These are phyloP conservation scores for Pammene fasciana DNA, from an alignment of 2,888 invertebrate genomes.

Conservation along the genomic window DNA sequence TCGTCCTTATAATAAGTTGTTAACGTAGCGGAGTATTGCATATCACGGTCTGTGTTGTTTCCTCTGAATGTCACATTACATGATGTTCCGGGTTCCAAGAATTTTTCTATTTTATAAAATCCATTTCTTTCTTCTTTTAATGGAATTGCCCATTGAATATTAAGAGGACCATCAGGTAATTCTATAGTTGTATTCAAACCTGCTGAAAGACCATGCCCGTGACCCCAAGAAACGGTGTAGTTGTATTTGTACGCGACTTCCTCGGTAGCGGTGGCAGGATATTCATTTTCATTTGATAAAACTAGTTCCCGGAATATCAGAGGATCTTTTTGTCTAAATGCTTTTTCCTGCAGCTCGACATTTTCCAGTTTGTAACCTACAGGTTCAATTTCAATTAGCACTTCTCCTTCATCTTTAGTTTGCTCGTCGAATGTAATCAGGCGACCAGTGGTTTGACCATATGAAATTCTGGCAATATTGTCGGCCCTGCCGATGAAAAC, in stretches of 20 bases:
- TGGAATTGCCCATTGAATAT: constrained; percentile 88
- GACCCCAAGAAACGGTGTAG: constrained; percentile 90
- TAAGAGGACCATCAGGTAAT: constrained; percentile 82
- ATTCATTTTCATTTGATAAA: constrained; percentile 81
- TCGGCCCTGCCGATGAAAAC: constrained; percentile 78
- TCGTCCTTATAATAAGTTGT: constrained; percentile 87
- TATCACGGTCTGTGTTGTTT: constrained; percentile 88
- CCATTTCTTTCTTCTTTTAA: constrained; percentile 82
- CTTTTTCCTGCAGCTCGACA: constrained; percentile 83
- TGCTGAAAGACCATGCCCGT: constrained; percentile 88
- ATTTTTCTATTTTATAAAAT: constrained; percentile 84
- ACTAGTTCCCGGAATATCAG: constrained; percentile 80
- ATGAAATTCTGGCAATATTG: constrained; percentile 88
- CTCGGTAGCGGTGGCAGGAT: constrained; percentile 86
- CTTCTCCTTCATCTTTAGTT: constrained; percentile 86
- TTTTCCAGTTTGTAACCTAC: constrained; percentile 88
- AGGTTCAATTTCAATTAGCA: constrained; percentile 92
- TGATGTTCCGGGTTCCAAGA: constrained; percentile 89
- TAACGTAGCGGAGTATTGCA: constrained; percentile 88
- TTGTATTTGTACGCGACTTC: constrained; percentile 89
- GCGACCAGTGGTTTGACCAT: constrained; percentile 86
- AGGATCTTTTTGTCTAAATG: constrained; percentile 76
- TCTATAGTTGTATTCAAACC: constrained; percentile 87
- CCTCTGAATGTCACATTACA: constrained; percentile 91
- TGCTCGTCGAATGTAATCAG: constrained; percentile 86